A percentile compares a stretch with the other conserved stretches of the same genome.
Conservation (phyloP, 1,140 invertebrate genomes). For the Zaprionus inermis region DNA sequence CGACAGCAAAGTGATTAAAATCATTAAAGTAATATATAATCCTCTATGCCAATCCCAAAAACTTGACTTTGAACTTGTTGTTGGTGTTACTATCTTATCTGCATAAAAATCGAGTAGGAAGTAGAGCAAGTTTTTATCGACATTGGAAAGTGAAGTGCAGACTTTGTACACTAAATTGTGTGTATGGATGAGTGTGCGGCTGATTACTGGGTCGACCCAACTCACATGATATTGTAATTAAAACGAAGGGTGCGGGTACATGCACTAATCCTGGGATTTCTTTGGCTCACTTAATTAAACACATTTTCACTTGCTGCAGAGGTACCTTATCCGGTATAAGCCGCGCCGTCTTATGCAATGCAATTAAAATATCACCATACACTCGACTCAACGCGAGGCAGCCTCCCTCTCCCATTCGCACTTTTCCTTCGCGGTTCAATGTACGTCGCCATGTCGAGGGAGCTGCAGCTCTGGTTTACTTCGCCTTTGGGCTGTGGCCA, state of each 20-base stretch:
- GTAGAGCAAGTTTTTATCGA: neutral
- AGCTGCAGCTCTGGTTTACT: constrained; percentile 8
- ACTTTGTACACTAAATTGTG: neutral
- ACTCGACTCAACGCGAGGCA: neutral
- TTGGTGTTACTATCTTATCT: neutral
- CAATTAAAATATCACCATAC: constrained; percentile 29
- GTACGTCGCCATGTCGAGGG: constrained; percentile 10
- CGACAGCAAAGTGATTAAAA: neutral
- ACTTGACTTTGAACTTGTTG: neutral
- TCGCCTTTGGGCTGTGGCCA: constrained; percentile 31
- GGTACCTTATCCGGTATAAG: constrained; percentile 15
- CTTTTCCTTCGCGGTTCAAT: constrained; percentile 31
- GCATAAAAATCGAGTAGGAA: constrained; percentile 3
- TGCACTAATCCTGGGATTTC: neutral
- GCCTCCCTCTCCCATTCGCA: neutral
- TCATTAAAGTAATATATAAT: constrained; percentile 6
- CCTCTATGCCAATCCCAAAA: constrained; percentile 14
- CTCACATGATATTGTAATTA: constrained; percentile 5
- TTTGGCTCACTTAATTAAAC: constrained; percentile 11
- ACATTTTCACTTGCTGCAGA: neutral
- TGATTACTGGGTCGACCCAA: neutral
- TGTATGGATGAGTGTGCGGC: neutral
- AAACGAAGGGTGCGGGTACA: neutral
- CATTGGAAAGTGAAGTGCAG: neutral
- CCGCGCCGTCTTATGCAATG: constrained; percentile 23